phyloP scores from a whole-genome alignment of 2,797 vertebrate genomes.

The Natrix natrix region DNA sequence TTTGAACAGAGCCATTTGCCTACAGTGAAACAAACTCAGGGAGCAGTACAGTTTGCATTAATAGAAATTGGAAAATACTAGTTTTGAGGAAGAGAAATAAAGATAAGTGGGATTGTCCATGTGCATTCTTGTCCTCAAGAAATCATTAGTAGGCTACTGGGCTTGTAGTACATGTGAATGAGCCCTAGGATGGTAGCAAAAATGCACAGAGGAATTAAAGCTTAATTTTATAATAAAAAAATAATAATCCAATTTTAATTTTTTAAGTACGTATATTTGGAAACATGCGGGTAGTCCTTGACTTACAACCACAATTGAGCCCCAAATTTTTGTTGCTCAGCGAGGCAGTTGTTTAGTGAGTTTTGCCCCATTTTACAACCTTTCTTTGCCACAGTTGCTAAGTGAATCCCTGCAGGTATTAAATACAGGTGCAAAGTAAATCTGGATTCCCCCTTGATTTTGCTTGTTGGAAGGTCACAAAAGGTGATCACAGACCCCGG shows the following conservation, averaged over 20 bases:
- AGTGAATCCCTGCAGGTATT: neutral
- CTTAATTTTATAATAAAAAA: neutral
- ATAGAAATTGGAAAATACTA: neutral
- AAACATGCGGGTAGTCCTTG: neutral
- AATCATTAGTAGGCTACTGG: neutral
- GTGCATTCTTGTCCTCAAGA: neutral
- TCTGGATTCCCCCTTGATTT: neutral
- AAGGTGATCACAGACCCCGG: neutral
- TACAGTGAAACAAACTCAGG: neutral
- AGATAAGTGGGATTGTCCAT: neutral
- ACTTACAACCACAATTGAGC: neutral
- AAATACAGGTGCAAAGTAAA: neutral
- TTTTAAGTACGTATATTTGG: neutral
- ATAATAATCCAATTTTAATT: neutral
- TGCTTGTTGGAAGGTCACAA: neutral
- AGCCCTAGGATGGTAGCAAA: neutral
- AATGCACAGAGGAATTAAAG: neutral
- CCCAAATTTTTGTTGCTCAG: neutral
- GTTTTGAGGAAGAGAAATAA: neutral
- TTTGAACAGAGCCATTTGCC: neutral
- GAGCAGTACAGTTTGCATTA: neutral
- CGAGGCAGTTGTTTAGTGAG: neutral
- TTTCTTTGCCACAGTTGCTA: neutral
- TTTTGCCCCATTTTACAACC: neutral
- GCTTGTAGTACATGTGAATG: neutral